phyloP scores from a whole-genome alignment of 2,888 invertebrate species.

The Parelbella ahira region DNA sequence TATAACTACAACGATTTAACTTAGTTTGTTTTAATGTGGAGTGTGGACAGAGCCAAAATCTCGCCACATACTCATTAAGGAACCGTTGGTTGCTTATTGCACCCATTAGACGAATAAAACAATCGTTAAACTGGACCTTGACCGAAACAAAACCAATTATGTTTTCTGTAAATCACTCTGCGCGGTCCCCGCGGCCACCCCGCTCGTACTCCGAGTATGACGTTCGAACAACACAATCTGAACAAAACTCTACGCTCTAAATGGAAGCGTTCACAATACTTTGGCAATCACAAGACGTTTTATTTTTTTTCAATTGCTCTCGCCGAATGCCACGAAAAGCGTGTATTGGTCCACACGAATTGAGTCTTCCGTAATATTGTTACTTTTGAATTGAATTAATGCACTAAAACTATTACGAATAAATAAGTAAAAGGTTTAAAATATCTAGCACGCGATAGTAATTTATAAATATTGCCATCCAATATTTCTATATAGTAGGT shows the following conservation, averaged over 20 bases:
- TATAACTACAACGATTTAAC: constrained; percentile 5
- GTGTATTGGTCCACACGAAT: too few species aligned
- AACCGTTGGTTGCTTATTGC: constrained; percentile 47
- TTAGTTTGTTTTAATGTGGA: too few species aligned
- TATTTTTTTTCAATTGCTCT: constrained; percentile 15
- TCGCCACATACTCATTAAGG: constrained; percentile 42
- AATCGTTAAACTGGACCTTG: constrained; percentile 61
- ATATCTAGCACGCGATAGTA: too few species aligned
- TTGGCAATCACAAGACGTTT: not conserved
- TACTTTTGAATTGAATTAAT: too few species aligned
- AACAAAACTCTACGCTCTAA: constrained; percentile 11
- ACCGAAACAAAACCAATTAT: constrained; percentile 69
- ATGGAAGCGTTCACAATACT: constrained; percentile 6
- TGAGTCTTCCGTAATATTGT: too few species aligned
- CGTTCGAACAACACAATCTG: not conserved
- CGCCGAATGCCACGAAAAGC: too few species aligned
- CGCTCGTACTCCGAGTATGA: constrained; percentile 7
- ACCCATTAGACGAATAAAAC: constrained; percentile 61
- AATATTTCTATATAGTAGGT: too few species aligned
- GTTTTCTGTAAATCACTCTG: constrained; percentile 61
- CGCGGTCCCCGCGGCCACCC: constrained; percentile 35
- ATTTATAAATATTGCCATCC: too few species aligned
- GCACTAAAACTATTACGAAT: too few species aligned
- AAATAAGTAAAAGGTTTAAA: too few species aligned
- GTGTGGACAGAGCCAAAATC: too few species aligned